phyloP scores from a whole-genome alignment of 2,113 vertebrate species.

The Periophthalmodon schlosseri region DNA sequence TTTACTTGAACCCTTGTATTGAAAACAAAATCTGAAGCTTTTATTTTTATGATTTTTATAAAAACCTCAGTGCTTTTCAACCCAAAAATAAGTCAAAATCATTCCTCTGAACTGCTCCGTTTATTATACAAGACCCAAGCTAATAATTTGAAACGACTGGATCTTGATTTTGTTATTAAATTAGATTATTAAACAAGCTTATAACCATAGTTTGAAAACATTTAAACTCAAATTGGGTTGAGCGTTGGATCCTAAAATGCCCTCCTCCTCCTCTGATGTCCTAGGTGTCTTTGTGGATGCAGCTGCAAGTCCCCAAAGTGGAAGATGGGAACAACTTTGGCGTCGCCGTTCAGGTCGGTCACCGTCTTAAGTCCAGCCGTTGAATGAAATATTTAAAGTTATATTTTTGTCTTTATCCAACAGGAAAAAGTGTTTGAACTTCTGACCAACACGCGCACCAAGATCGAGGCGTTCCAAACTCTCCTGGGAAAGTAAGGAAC shows the following conservation, averaged over 20 bases:
- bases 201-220: no score
- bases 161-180: no score
- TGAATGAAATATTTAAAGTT: not conserved
- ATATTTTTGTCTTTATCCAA: not conserved
- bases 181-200: no score
- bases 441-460: constrained; percentile 86
- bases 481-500: constrained; percentile 86
- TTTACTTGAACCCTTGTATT: no score
- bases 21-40: no score
- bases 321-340: constrained; percentile 93
- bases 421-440: constrained; percentile 92
- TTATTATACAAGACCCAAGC: no score
- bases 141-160: no score
- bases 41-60: no score
- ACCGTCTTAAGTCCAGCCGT: not conserved
- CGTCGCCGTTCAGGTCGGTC: constrained; percentile 87
- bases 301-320: constrained; percentile 87
- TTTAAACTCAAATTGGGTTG: not conserved
- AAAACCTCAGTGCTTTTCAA: no score
- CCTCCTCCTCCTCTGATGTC: not conserved
- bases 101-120: no score
- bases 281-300: constrained; percentile 88
- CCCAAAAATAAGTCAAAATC: no score
- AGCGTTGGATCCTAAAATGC: not conserved
- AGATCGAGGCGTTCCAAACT: constrained; percentile 87